Base-by-base conservation (phyloP, 2,888 invertebrate genomes). In the Congeria kusceri region DNA sequence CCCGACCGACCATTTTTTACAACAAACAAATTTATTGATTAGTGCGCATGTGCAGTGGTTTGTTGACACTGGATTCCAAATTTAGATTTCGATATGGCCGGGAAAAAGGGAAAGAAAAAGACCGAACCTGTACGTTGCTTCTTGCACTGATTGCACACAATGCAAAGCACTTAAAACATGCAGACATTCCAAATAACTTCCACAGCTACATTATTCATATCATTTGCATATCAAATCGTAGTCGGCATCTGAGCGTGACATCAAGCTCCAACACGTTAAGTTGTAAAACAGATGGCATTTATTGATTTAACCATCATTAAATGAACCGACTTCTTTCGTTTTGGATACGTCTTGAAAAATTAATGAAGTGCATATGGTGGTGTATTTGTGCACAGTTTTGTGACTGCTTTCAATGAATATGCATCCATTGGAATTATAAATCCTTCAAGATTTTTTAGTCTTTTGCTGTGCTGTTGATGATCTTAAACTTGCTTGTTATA, bases 51-150 rank as follows among this genome's bases (percentile, higher is more conserved):
- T 83, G 79, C 83, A 75, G 25, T 71, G n/a, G 18, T 71, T 81
- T 84, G 81, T 86, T 86, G 74, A 86, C 86, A 86, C 80, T 84
- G 82, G 84, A 72, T 80, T 77, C 81, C 83, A 49, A 68, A 66
- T 81, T 79, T 70, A 71, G 20, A 20, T 53, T 53, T 53, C 53
- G 53, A 78, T 81, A 81, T 86, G 83, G 84, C 83, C 76, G 85
- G 83, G 70, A 85, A 84, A 81, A 86, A 74, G 70, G 80, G 75
- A 39, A 83, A 78, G 78, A 77, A 72, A 70, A 86, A 80, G 53
- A 77, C 72, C 59, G 68, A 82, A 46, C 46, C 73, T 67, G 84
- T 84, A 64, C 25, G 84, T 69, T 57, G 39, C 9, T 15, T 59
- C 56, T 23, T 23, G 20, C 18, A 39, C 15, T 18, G 28, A 58